Base-by-base conservation (phyloP, 2,888 invertebrate genomes). In the Herminia tarsipennalis region DNA sequence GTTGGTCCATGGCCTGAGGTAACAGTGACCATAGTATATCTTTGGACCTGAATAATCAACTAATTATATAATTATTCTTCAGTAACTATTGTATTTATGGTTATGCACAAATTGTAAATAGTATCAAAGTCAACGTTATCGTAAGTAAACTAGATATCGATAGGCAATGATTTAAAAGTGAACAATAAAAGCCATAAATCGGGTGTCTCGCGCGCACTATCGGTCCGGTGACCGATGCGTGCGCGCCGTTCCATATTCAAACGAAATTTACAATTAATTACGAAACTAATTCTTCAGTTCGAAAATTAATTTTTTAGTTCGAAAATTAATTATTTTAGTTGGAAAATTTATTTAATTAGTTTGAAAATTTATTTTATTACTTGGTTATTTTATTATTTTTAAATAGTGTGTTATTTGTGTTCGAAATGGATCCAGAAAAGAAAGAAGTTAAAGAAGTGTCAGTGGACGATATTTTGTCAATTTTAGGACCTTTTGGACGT, bases 391-490 rank as follows among this genome's bases (percentile, higher is more conserved):
- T 29, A 37, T 27, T 32, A 29, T 48, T 38, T 41, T 37, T 47
- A 29, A 37, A 21, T 34, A 36, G 51, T 60, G 50, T 20, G 27
- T 36, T 39, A 58, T 46, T 45, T 48, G 52, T 53, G 55, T 53
- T 46, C 21, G 81, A 72, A 73, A 91, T 90, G 90, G 86, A 87
- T 79, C 68, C 77, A 0, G 88, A 89, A 58, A 90, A 89, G 63
- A 86, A 81, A 41, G 67, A 76, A 39, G 73, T 53, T 48, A 58
- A 55, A 6, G 86, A 86, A 70, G 88, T 88, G 75, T 79, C 82
- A 1, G 89, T 89, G 63, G 91, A 91, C 52, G 88, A 88, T 69
- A 90, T 91, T 54, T 76, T 91, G 38, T 69, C 77, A 42, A 73
- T 83, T 33, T 55, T 91, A 8, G 84, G 88, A 53, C 90, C 91